These are phyloP conservation scores for Conistra vaccinii DNA, from an alignment of 2,888 invertebrate species.

Conservation along the genomic window DNA sequence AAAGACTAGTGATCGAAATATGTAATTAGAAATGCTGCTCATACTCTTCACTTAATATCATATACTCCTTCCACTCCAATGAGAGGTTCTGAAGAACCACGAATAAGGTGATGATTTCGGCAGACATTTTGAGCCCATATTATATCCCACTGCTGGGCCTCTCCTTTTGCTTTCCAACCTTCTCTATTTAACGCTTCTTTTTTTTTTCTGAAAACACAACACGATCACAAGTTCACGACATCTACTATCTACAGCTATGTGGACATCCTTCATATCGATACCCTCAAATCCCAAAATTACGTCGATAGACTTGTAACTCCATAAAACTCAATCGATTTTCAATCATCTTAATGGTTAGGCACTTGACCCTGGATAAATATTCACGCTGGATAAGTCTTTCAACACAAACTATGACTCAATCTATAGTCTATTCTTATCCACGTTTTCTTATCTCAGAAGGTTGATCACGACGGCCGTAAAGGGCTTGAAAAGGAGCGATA, in stretches of 20 bases:
- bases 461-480: constrained; percentile 45
- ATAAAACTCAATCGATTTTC: constrained; percentile 14
- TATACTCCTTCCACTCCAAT: not conserved
- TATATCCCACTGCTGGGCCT: too few relatives aligned
- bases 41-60: not conserved
- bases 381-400: constrained; percentile 23
- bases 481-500: constrained; percentile 43
- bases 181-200: not conserved
- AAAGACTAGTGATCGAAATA: not conserved
- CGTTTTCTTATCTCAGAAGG: constrained; percentile 51
- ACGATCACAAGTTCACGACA: too few relatives aligned
- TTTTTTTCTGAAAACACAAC: not conserved
- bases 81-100: not conserved
- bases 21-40: not conserved
- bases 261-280: not conserved
- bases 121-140: not conserved
- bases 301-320: not conserved
- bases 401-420: constrained; percentile 31
- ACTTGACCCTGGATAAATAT: constrained; percentile 18
- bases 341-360: constrained; percentile 5
- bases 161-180: not conserved
- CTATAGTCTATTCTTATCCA: constrained; percentile 34
- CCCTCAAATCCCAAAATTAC: not conserved
- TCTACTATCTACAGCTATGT: not conserved
- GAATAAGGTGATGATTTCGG: not conserved